Percentiles rank a stretch among this genome's conserved stretches.
These are phyloP conservation scores for Halictus ligatus DNA, from an alignment of 2,888 invertebrate species.

Conservation along the genomic window DNA sequence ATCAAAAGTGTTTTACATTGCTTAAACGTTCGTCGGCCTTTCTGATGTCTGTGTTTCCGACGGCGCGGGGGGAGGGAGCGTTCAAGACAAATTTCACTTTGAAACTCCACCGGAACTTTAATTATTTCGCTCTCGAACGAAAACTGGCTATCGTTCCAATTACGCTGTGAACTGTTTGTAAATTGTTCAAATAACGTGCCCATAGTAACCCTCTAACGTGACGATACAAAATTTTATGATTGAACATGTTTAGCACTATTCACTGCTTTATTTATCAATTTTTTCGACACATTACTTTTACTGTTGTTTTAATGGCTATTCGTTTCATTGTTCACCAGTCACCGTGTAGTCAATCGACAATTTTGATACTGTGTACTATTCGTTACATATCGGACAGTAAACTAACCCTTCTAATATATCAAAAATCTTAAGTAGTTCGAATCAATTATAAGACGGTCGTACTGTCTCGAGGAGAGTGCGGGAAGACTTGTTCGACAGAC, in stretches of 20 bases:
- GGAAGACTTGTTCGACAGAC: background rate
- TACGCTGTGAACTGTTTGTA: background rate
- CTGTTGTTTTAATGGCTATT: background rate
- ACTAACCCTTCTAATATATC: too few species aligned
- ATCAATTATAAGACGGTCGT: too few species aligned
- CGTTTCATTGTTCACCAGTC: too few species aligned
- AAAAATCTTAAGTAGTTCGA: too few species aligned
- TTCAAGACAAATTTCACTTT: constrained; percentile 1
- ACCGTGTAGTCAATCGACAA: too few species aligned
- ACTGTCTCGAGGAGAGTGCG: too few species aligned
- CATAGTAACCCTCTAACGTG: too few species aligned
- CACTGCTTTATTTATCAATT: background rate
- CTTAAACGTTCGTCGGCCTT: constrained; percentile 35
- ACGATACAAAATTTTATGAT: background rate
- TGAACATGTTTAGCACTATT: background rate
- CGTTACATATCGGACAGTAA: too few species aligned
- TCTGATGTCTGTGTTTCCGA: constrained; percentile 23
- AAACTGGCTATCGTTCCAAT: background rate
- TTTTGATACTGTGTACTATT: too few species aligned
- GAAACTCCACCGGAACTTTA: constrained; percentile 16
- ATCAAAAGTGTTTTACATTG: constrained; percentile 59
- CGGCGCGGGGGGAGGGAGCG: background rate
- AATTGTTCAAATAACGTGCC: background rate
- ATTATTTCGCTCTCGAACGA: background rate
- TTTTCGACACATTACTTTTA: background rate